Conservation (phyloP, 2,888 invertebrate species). For the Portevinia maculata region DNA sequence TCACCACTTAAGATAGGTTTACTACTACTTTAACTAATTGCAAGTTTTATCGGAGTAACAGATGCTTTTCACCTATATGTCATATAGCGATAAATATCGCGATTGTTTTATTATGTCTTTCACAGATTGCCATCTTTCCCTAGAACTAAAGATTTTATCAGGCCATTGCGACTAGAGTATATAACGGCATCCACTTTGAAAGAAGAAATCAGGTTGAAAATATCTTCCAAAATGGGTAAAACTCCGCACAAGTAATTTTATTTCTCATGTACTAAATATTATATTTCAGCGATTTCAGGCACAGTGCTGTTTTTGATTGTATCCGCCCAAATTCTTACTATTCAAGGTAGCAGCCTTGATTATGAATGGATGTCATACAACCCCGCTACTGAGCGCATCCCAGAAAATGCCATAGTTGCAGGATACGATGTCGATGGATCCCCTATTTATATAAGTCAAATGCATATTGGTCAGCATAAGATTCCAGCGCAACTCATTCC, state of each 20-base stretch:
- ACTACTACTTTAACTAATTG: slow-evolving; percentile 40
- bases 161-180: slow-evolving; percentile 21
- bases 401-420: slow-evolving; percentile 28
- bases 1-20: not conserved
- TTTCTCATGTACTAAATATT: not conserved
- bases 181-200: slow-evolving; percentile 5
- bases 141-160: slow-evolving; percentile 22
- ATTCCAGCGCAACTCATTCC: slow-evolving; percentile 42
- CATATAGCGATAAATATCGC: slow-evolving; percentile 7
- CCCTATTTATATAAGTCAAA: slow-evolving; percentile 37
- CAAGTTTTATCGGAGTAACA: not conserved
- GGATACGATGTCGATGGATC: slow-evolving; percentile 39
- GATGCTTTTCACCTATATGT: not conserved
- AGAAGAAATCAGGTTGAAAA: slow-evolving; percentile 7
- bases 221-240: slow-evolving; percentile 46
- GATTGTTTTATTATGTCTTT: slow-evolving; percentile 28
- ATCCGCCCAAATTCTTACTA: slow-evolving; percentile 9
- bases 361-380: slow-evolving; percentile 46
- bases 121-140: slow-evolving; percentile 29
- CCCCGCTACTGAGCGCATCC: slow-evolving; percentile 34
- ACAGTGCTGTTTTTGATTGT: slow-evolving; percentile 8
- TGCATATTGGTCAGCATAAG: slow-evolving; percentile 29
- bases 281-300: slow-evolving; percentile 14
- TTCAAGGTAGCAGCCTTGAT: not conserved
- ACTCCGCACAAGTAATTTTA: not conserved